Conservation (phyloP, 2,797 vertebrate genomes). For the Takifugu rubripes region DNA sequence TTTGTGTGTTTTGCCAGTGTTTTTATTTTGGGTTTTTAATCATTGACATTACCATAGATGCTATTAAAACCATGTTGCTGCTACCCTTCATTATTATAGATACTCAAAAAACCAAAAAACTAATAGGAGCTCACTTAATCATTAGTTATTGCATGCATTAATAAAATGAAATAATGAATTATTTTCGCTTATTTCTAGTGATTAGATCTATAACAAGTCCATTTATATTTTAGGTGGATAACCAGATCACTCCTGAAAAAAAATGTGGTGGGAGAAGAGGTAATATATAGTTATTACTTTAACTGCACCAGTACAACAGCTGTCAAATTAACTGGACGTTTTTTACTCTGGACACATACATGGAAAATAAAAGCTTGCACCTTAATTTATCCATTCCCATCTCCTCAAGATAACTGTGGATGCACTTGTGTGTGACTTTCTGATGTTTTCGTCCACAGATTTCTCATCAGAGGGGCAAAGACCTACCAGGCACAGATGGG, state of each 20-base stretch:
- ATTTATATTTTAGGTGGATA: slow-evolving; percentile 32
- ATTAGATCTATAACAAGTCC: not conserved
- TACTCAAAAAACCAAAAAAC: no score
- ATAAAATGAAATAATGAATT: not conserved
- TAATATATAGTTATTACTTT: slow-evolving; percentile 24
- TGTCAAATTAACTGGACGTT: no score
- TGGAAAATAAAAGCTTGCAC: no score
- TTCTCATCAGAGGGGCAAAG: not conserved
- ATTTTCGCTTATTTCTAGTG: not conserved
- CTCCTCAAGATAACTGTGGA: no score
- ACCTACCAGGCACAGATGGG: not conserved
- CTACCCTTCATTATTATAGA: no score
- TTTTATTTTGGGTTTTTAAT: no score
- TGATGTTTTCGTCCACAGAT: slow-evolving; percentile 29
- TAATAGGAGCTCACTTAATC: not conserved
- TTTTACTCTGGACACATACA: no score
- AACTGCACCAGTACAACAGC: no score
- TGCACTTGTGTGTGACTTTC: not conserved
- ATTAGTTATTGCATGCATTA: not conserved
- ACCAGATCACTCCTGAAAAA: not conserved
- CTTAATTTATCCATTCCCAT: no score
- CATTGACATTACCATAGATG: no score
- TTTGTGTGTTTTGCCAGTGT: not conserved
- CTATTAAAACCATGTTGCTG: no score
- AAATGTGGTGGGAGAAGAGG: slow-evolving; percentile 22